Evolutionary conservation across 2,888 invertebrate genomes (phyloP), one percentile per base, ranked within the genome.

Genomic region (Xiphydria camelus): DNA sequence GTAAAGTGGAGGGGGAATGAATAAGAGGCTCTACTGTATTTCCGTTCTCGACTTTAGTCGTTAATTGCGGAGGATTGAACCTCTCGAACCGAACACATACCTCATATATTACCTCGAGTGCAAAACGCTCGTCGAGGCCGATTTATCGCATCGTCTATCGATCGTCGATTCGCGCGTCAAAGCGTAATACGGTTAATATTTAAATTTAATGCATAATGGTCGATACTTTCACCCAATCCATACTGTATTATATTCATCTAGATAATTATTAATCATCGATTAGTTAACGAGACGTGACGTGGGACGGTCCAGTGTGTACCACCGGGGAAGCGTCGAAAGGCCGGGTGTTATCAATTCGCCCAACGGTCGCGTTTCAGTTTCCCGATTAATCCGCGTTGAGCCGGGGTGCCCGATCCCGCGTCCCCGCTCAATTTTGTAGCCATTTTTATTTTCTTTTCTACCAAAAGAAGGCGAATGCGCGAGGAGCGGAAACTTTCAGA

Each of bases 191-290:
- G 56, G 45, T 55, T 57, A 51, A 41, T 48, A 51, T 43, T 29
- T 44, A 21, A 26, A 21, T 7, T 44, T 25, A 44, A 51, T 39
- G 45, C 47, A 61, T 51, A 54, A 51, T 48, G 45, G 54, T 56
- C 56, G 47, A 35, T 53, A 50, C 39, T 49, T 18, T 45, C 45
- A 39, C 20, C 40, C 39, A 33, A 45, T 45, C 40, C 45, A 40
- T 33, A 39, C 40, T 62, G 63, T 62, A 64, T 54, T 57, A 62
- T 62, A 64, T 58, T 57, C 61, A 59, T 55, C 54, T 64, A 62
- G 58, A 40, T 47, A 56, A 56, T 49, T 58, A 47, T 60, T 64
- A 55, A 58, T 51, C 53, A 45, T 52, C 51, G 41, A 52, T 20
- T 57, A 59, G 47, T 33, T 51, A 34, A 34, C 15, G 34, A 15